Percentiles rank a stretch among this genome's conserved stretches.
These are phyloP conservation scores for Phlogophora meticulosa DNA, from an alignment of 2,888 invertebrate genomes.

Conservation along the genomic window DNA sequence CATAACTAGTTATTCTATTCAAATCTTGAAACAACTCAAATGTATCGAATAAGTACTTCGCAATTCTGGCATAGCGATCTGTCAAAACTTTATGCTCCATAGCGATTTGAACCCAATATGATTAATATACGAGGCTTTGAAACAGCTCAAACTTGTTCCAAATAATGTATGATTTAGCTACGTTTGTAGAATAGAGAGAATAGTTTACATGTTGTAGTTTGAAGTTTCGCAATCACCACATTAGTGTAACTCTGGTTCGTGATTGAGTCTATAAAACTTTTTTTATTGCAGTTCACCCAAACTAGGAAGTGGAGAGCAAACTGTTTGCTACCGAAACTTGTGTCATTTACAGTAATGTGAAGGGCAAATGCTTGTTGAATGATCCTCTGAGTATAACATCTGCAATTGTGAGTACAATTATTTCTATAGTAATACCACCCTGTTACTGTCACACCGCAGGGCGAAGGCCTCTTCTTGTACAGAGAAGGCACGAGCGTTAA, in stretches of 20 bases:
- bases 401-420: not conserved
- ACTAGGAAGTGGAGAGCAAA: constrained; percentile 25
- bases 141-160: constrained; percentile 36
- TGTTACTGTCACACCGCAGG: no score
- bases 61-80: constrained; percentile 35
- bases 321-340: constrained; percentile 38
- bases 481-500: no score
- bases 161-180: constrained; percentile 53
- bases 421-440: no score
- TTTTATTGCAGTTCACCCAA: constrained; percentile 51
- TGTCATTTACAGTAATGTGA: constrained; percentile 25
- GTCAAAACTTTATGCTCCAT: constrained; percentile 55
- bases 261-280: constrained; percentile 42
- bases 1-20: not conserved
- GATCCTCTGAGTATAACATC: not conserved
- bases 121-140: constrained; percentile 55
- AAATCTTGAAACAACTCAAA: constrained; percentile 37
- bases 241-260: constrained; percentile 26
- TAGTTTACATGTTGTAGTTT: constrained; percentile 48
- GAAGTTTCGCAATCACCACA: constrained; percentile 42
- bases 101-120: constrained; percentile 55
- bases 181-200: constrained; percentile 36
- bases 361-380: constrained; percentile 31
- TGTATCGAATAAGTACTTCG: constrained; percentile 10
- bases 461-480: no score